Percentiles rank a stretch among this genome's conserved stretches.
Conservation (phyloP, 2,113 vertebrate species). For the Callithrix jacchus region DNA sequence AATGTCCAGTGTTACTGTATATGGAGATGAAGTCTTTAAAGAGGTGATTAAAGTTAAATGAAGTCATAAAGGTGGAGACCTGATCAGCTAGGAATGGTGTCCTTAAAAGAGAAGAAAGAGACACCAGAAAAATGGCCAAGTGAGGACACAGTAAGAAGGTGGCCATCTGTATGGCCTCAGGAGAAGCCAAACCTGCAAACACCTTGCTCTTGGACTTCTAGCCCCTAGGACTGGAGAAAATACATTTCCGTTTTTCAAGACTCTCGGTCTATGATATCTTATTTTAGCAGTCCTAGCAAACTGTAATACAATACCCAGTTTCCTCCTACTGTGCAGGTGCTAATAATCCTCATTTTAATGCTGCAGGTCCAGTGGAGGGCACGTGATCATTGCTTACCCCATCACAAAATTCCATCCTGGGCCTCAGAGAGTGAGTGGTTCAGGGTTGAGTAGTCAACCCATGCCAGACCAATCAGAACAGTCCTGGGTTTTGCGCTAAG, state of each 20-base stretch:
- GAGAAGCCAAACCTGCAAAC: neutral
- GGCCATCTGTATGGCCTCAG: neutral
- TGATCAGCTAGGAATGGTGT: neutral
- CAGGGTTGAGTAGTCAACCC: neutral
- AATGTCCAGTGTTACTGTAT: neutral
- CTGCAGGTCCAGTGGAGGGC: neutral
- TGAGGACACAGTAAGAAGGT: neutral
- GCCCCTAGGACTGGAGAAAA: neutral
- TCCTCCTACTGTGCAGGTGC: neutral
- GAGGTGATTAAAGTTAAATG: neutral
- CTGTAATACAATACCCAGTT: neutral
- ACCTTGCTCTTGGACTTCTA: neutral
- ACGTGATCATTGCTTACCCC: neutral
- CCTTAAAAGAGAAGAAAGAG: neutral
- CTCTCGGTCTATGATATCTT: neutral
- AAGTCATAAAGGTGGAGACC: neutral
- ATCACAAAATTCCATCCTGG: neutral
- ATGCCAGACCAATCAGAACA: neutral
- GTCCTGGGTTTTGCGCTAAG: rapidly evolving
- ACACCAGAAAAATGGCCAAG: too few relatives aligned
- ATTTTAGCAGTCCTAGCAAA: neutral
- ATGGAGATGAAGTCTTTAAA: neutral
- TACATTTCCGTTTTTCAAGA: neutral
- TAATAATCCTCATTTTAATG: neutral
- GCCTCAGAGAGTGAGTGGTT: neutral